Percentiles rank a stretch among this genome's conserved stretches.
Conservation (phyloP, 2,888 invertebrate species). For the Yponomeuta cagnagella region DNA sequence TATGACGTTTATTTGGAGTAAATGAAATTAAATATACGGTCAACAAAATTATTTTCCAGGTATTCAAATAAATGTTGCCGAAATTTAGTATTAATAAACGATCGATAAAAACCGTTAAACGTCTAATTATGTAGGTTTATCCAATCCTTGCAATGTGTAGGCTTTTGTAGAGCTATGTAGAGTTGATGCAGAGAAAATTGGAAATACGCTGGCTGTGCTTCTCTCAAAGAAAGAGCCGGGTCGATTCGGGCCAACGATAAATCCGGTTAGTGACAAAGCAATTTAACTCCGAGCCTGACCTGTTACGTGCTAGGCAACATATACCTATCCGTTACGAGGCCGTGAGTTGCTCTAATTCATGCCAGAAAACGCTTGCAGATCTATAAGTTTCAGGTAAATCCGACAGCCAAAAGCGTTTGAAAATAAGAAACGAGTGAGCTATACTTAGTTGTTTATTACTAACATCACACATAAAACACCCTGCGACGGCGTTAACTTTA, state of each 20-base stretch:
- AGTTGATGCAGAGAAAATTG: too few relatives aligned
- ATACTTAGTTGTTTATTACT: too few relatives aligned
- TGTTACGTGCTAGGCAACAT: slow-evolving; percentile 26
- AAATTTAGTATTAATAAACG: too few relatives aligned
- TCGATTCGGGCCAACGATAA: slow-evolving; percentile 23
- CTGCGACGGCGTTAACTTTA: background rate
- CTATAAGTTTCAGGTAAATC: background rate
- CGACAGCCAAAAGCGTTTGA: background rate
- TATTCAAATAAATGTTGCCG: too few relatives aligned
- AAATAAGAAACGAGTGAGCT: background rate
- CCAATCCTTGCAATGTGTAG: too few relatives aligned
- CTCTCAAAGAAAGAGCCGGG: slow-evolving; percentile 13
- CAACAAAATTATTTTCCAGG: too few relatives aligned
- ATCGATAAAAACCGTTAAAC: too few relatives aligned
- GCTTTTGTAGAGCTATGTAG: too few relatives aligned
- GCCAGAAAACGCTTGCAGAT: slow-evolving; percentile 11
- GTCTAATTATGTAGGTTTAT: too few relatives aligned
- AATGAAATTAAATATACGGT: too few relatives aligned
- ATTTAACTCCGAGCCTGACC: slow-evolving; percentile 49
- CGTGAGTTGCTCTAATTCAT: slow-evolving; percentile 21
- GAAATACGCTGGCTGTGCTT: background rate
- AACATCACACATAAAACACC: background rate
- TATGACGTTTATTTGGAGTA: too few relatives aligned
- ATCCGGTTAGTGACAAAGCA: slow-evolving; percentile 43
- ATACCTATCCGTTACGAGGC: slow-evolving; percentile 27